Evolutionary conservation across 2,113 vertebrate genomes (phyloP), one percentile per base, ranked within the genome.

Genomic region (Oostethus manadensis): DNA sequence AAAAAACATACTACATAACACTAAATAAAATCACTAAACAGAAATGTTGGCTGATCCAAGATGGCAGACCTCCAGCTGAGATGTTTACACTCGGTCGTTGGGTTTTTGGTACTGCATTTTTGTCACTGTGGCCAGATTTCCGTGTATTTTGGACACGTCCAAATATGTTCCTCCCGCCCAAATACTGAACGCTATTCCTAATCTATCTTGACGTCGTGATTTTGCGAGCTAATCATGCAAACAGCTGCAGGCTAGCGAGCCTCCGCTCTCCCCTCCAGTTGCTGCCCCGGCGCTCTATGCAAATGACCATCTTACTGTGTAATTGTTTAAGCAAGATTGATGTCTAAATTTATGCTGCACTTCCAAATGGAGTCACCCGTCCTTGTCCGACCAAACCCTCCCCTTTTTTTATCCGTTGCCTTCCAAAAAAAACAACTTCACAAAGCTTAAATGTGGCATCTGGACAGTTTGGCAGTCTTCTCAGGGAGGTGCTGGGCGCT

Each of bases 391-490:
- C 8, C 13, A 21, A 20, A 3, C 33, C 4, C 33, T 8, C 51
- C 9, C 26, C 20, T 16, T 56, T 69, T n/a, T 29, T 64, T 13
- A 10, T 3, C 14, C 23, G 11, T 7, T 56, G 23, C 46, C 45
- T 55, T 10, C 11, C 6, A 3, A 33, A 68, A 58, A 57, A 68
- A 64, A 54, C 33, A 23, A 45, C 45, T 42, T 17, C 26, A 75
- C 74, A 74, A 79, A 69, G 68, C 75, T 81, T 74, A 55, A 82
- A 78, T 16, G 16, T 48, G 79, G 83, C 86, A 88, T 86, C 84
- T 88, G 81, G 85, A 66, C 72, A 71, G 67, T 68, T 79, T 86
- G 82, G 77, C 85, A 84, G 81, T 77, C 73, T 68, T 76, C 21
- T 73, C 68, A 69, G 73, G 56, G 61, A 76, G 81, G 80, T 77